Conservation (phyloP, 2,888 invertebrate species). For the Thereva nobilitata region DNA sequence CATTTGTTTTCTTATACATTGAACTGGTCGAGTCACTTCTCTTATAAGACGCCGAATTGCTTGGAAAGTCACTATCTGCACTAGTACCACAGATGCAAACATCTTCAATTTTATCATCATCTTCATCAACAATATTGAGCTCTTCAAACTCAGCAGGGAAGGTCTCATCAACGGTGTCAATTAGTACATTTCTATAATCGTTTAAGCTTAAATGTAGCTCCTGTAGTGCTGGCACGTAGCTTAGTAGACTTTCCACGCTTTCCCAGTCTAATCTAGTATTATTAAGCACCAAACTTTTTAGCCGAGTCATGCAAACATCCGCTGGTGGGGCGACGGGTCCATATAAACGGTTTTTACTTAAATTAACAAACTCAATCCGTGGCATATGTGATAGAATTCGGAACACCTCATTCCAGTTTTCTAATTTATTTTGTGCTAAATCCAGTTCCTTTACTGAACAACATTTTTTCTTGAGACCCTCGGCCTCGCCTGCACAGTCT, state of each 20-base stretch:
- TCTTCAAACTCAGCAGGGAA: conserved; percentile 15
- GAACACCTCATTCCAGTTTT: conserved; percentile 89
- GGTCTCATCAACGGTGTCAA: conserved; percentile 59
- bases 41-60: conserved; percentile 33
- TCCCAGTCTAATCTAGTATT: conserved; percentile 87
- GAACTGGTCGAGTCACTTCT: conserved; percentile 42
- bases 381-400: conserved; percentile 87
- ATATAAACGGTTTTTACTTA: conserved; percentile 85
- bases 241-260: conserved; percentile 75
- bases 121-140: conserved; percentile 22
- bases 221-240: conserved; percentile 77
- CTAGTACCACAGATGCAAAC: conserved; percentile 28
- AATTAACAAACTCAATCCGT: conserved; percentile 84
- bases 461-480: conserved; percentile 79
- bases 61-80: conserved; percentile 4
- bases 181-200: conserved; percentile 77
- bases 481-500: conserved; percentile 83
- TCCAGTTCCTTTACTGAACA: conserved; percentile 92
- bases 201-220: conserved; percentile 93
- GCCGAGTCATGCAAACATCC: conserved; percentile 60
- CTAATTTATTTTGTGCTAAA: conserved; percentile 88
- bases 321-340: conserved; percentile 63
- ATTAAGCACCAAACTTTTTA: conserved; percentile 82
- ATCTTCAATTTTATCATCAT: conserved; percentile 26
- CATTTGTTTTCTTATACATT: conserved; percentile 52